Evolutionary conservation across 2,113 vertebrate species (phyloP).

Genomic region (Oreochromis niloticus): DNA sequence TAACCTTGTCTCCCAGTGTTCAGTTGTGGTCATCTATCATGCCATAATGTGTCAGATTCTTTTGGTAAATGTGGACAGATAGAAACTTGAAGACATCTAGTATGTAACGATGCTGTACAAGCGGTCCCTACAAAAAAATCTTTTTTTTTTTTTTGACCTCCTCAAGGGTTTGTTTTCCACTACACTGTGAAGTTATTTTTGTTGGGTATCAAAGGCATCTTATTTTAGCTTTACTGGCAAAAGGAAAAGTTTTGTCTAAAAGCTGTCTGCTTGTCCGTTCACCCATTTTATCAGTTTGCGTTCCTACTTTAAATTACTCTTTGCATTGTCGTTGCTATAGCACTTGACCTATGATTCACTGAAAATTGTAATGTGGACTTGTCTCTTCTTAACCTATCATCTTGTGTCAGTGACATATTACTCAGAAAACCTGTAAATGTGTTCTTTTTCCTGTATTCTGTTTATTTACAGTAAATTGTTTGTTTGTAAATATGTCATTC

Average conservation of each 20-base stretch:
- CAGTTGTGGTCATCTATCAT: not conserved
- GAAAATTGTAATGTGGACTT: slow-evolving; percentile 36
- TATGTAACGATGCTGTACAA: slow-evolving; percentile 3
- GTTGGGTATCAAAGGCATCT: slow-evolving; percentile 32
- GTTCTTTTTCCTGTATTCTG: not conserved
- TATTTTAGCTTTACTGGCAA: slow-evolving; percentile 17
- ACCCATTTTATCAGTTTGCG: not conserved
- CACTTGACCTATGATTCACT: slow-evolving; percentile 30
- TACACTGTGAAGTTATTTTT: slow-evolving; percentile 62
- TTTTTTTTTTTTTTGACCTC: not conserved
- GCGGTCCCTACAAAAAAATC: not conserved
- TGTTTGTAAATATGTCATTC: slow-evolving; percentile 57
- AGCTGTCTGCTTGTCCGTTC: not conserved
- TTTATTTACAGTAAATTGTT: slow-evolving; percentile 47
- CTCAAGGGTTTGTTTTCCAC: slow-evolving; percentile 37
- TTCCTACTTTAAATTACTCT: slow-evolving; percentile 5
- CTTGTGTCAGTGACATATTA: slow-evolving; percentile 38
- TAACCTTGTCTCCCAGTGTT: slow-evolving; percentile 13
- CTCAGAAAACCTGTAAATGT: slow-evolving; percentile 13
- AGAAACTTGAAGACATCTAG: slow-evolving; percentile 32
- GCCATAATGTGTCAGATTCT: not conserved
- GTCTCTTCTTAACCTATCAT: slow-evolving; percentile 47
- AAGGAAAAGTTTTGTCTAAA: slow-evolving; percentile 6
- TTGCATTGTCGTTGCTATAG: slow-evolving; percentile 37
- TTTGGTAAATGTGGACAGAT: not conserved